Base-by-base conservation (phyloP, 2,888 invertebrate genomes). In the Nymphalis c-album region DNA sequence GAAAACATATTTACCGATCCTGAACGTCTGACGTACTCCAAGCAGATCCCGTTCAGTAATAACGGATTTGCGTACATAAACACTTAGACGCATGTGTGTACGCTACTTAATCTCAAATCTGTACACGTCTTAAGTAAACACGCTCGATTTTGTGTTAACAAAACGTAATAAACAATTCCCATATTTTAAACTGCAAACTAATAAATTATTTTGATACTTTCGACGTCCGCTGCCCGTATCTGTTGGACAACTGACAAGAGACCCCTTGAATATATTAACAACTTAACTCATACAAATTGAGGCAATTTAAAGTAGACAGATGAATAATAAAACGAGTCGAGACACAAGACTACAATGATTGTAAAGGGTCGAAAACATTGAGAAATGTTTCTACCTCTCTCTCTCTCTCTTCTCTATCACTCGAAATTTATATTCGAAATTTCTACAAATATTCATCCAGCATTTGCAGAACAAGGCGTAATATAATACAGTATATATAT, bases 201-300 rank as follows among this genome's bases (percentile, higher is more conserved):
- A 59, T 63, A 62, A 67, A 71, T 69, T 63, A 69, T 64, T 73
- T 68, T 64, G 64, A 62, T 69, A 60, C 60, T 63, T 69, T 55
- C 35, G 59, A 64, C 31, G 53, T 61, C 59, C 63, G 53, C 40
- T 63, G 59, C 67, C 69, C 68, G 68, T 73, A 71, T 70, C 67
- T 57, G 70, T 70, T 60, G 64, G 63, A 68, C 69, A 69, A 64
- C 71, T 71, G 69, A 68, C 71, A 64, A 59, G 61, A 66, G 68
- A 68, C 69, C 73, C 69, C 69, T 72, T 67, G 71, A 74, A 74
- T 70, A 71, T 50, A 70, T 70, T 68, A 68, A 68, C 71, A 65
- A 68, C 68, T 68, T 69, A 69, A 64, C 70, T 67, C 67, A 67
- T 68, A 72, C 64, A 72, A 71, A 70, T 71, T 63, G 64, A 67